Percentiles rank a stretch among this genome's conserved stretches.
Evolutionary conservation across 2,888 invertebrate genomes (phyloP).

Genomic region (Erebia ligea): DNA sequence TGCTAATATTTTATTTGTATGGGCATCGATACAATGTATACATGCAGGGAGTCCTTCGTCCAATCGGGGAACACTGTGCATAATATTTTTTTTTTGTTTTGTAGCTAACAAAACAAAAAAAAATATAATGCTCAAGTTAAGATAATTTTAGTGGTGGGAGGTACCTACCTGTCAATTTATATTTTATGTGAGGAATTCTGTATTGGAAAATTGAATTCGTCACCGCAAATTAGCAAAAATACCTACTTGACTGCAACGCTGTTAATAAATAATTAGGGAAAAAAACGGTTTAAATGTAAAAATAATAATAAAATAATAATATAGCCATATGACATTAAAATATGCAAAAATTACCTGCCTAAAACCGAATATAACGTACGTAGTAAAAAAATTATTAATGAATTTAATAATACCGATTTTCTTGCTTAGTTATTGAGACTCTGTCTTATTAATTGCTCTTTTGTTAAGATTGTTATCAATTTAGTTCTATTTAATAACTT

Average conservation of each 20-base stretch:
- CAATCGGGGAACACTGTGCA: too few relatives aligned
- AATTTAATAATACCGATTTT: too few relatives aligned
- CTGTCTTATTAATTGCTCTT: too few relatives aligned
- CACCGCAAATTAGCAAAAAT: background rate
- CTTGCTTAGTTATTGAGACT: background rate
- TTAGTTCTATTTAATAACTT: background rate
- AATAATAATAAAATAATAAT: background rate
- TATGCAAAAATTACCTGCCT: too few relatives aligned
- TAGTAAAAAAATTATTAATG: too few relatives aligned
- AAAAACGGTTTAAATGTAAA: too few relatives aligned
- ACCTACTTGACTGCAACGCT: background rate
- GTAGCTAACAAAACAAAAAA: conserved; percentile 6
- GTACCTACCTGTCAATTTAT: background rate
- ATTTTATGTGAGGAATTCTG: background rate
- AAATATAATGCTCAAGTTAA: background rate
- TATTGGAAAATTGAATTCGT: conserved; percentile 1
- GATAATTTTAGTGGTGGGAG: background rate
- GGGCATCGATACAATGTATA: conserved; percentile 5
- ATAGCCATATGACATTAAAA: too few relatives aligned
- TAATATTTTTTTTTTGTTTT: too few relatives aligned
- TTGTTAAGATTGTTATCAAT: background rate
- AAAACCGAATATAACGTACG: too few relatives aligned
- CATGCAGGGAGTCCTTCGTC: conserved; percentile 4
- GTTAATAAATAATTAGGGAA: background rate
- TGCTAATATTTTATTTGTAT: conserved; percentile 14